phyloP scores from a whole-genome alignment of 2,113 vertebrate species.

The Lamprotornis superbus region DNA sequence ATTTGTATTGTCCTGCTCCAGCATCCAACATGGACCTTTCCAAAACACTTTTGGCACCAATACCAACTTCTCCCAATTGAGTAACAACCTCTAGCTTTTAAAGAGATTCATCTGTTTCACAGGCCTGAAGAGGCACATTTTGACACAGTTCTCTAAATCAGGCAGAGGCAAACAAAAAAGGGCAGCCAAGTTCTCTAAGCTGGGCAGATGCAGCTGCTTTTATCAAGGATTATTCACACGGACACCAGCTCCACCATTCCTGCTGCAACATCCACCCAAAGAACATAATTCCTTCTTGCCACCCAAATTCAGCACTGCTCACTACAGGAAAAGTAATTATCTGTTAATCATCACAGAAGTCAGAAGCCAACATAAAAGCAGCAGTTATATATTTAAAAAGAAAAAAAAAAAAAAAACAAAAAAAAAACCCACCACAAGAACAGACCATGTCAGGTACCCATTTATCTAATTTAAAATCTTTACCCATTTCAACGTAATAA shows the following conservation, averaged over 20 bases:
- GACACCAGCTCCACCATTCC: not conserved
- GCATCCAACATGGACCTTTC: not conserved
- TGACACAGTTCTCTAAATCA: not conserved
- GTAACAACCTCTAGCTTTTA: not conserved
- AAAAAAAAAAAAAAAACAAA: too few relatives aligned
- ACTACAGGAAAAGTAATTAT: not conserved
- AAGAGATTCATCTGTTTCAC: not conserved
- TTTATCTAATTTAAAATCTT: constrained; percentile 56
- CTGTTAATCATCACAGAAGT: not conserved
- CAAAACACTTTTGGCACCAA: not conserved
- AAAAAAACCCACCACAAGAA: not conserved
- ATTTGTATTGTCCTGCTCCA: not conserved
- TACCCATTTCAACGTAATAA: not conserved
- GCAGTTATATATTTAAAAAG: not conserved
- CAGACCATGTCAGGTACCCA: not conserved
- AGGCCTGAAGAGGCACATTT: not conserved
- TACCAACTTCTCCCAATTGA: not conserved
- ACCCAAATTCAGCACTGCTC: not conserved
- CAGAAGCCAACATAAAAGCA: constrained; percentile 35
- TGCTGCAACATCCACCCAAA: not conserved
- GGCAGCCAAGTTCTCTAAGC: accelerated
- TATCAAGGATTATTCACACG: not conserved
- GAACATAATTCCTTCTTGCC: not conserved
- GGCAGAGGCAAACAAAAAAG: not conserved
- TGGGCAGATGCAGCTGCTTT: not conserved